Conservation (phyloP, 2,113 vertebrate genomes). For the Oxyura jamaicensis region DNA sequence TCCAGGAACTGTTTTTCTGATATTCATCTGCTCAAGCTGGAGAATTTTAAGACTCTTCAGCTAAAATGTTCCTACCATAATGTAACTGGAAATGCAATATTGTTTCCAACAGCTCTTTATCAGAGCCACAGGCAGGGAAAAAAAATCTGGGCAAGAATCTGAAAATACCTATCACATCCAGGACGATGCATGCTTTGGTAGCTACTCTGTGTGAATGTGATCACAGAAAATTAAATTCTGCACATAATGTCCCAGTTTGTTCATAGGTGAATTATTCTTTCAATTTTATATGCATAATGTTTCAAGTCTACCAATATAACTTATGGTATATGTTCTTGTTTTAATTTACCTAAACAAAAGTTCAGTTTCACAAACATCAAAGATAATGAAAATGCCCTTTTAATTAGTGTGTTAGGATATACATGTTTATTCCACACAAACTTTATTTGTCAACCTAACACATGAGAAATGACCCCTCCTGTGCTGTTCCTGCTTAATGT, state of each 20-base stretch:
- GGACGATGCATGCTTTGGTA: not conserved
- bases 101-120: not conserved
- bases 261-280: not conserved
- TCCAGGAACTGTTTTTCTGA: not conserved
- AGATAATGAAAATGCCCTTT: constrained; percentile 37
- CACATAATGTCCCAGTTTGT: not conserved
- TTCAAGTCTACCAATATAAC: not conserved
- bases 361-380: constrained; percentile 44
- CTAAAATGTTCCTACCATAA: not conserved
- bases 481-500: constrained; percentile 65
- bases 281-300: not conserved
- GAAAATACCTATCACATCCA: not conserved
- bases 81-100: not conserved
- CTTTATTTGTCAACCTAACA: constrained; percentile 33
- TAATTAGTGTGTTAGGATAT: constrained; percentile 49
- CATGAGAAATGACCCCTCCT: constrained; percentile 22
- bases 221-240: not conserved
- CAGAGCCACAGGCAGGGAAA: not conserved
- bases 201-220: not conserved
- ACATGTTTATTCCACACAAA: constrained; percentile 11
- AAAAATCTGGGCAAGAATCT: not conserved
- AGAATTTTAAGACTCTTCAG: not conserved
- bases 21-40: not conserved
- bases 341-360: not conserved
- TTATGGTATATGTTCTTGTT: not conserved